Base-by-base conservation (phyloP, 2,888 invertebrate species). In the Labia minor region DNA sequence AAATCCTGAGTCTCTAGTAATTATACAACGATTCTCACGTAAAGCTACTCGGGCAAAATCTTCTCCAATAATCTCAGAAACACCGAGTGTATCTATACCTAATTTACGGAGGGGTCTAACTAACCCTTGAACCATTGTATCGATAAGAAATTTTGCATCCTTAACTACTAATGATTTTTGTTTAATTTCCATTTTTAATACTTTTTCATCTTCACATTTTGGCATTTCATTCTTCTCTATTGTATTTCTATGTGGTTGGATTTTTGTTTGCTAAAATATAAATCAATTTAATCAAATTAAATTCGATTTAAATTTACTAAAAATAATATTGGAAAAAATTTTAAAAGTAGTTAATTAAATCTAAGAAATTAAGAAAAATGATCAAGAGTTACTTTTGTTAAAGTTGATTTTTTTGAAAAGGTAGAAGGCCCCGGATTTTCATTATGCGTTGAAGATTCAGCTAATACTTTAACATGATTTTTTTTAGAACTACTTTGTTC, bases 161-260 rank as follows among this genome's bases (percentile, higher is more conserved):
- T 74, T 81, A 81, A 72, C 85, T 85, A 68, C 84, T 80, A 72
- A n/a, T n/a, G n/a, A n/a, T n/a, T n/a, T n/a, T n/a, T n/a, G n/a
- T n/a, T n/a, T n/a, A n/a, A 86, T 85, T 68, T 84, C 82, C 77
- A 87, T 86, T 66, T 84, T 81, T 67, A 86, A 82, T 33, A 78
- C 75, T 71, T 81, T 81, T 65, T 80, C 76, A 66, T 75, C 74
- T 71, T 80, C 81, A 68, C 80, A 78, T 21, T 71, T 68, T 72
- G 81, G 79, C 61, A 95, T 77, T 63, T 83, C 83, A 66, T 86
- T 81, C n/a, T n/a, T n/a, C n/a, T n/a, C n/a, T n/a, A n/a, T n/a
- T n/a, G n/a, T n/a, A n/a, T n/a, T n/a, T n/a, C n/a, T n/a, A n/a
- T n/a, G n/a, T n/a, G n/a, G n/a, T n/a, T n/a, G n/a, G n/a, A n/a